These are phyloP conservation scores for Struthidea cinerea DNA, from an alignment of 2,113 vertebrate species.

Conservation along the genomic window DNA sequence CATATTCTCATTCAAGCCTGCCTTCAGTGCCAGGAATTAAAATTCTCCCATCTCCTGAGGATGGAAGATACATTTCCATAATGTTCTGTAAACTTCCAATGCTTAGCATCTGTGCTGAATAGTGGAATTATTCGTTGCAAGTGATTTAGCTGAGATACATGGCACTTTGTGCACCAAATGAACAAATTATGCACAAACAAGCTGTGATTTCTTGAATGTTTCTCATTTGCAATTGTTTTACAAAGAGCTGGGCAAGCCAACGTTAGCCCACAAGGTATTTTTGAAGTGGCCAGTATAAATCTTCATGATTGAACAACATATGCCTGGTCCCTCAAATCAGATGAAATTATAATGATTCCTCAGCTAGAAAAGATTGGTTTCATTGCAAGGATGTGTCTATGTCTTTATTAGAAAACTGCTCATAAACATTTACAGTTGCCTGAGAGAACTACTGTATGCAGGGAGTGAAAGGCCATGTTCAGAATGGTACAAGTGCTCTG, in stretches of 20 bases:
- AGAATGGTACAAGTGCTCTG: not conserved
- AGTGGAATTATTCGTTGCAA: slow-evolving; percentile 14
- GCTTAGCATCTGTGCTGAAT: not conserved
- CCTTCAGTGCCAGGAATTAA: slow-evolving; percentile 46
- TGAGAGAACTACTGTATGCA: not conserved
- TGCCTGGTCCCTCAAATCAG: not conserved
- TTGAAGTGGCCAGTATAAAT: not conserved
- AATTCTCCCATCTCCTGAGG: slow-evolving; percentile 24
- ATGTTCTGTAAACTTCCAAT: slow-evolving; percentile 16
- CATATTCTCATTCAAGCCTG: slow-evolving; percentile 37
- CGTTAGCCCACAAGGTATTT: not conserved
- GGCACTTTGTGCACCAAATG: not conserved
- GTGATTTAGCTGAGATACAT: slow-evolving; percentile 5
- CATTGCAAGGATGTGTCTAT: not conserved
- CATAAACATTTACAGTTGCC: not conserved
- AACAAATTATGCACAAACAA: not conserved
- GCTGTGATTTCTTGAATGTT: not conserved
- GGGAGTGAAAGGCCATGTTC: not conserved
- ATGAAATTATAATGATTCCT: not conserved
- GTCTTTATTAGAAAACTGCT: not conserved
- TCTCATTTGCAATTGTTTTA: slow-evolving; percentile 7
- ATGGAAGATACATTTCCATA: slow-evolving; percentile 35
- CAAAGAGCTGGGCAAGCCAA: not conserved
- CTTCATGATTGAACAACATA: not conserved
- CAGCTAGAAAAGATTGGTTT: not conserved